Conservation (phyloP, 2,888 invertebrate species). For the Tetragnatha montana region DNA sequence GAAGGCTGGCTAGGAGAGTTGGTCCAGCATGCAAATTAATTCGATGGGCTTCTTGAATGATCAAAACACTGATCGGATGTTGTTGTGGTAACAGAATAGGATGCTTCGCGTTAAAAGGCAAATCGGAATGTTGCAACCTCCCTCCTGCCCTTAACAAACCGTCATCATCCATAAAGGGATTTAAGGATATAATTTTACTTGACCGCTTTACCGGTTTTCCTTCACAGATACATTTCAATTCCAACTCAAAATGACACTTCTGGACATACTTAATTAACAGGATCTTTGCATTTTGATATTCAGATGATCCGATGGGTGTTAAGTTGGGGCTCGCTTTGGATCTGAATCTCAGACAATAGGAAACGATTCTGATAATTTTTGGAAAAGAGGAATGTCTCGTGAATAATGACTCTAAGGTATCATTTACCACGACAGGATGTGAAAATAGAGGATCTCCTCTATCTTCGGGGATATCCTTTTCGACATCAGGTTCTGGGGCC, state of each 20-base stretch:
- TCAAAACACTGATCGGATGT: not conserved
- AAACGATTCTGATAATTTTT: not conserved
- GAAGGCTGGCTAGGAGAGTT: not conserved
- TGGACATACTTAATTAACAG: not conserved
- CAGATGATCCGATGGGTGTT: not conserved
- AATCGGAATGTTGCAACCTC: not conserved
- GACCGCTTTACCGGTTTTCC: not conserved
- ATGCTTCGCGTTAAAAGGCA: not conserved
- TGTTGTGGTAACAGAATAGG: conserved; percentile 9
- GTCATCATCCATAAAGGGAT: conserved; percentile 8
- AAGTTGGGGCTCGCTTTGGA: too few species aligned
- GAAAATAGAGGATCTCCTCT: not conserved
- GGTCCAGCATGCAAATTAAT: conserved; percentile 10
- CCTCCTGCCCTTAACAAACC: conserved; percentile 24
- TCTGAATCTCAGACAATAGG: too few species aligned
- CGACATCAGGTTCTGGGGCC: not conserved
- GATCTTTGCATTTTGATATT: not conserved
- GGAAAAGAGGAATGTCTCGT: not conserved
- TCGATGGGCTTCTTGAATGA: conserved; percentile 5
- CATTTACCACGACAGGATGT: not conserved
- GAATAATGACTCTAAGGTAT: not conserved
- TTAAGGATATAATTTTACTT: conserved; percentile 2
- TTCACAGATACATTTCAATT: not conserved
- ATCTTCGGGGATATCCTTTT: not conserved
- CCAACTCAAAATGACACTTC: not conserved